Conservation (phyloP, 2,888 invertebrate genomes). For the Ophion ellenae region DNA sequence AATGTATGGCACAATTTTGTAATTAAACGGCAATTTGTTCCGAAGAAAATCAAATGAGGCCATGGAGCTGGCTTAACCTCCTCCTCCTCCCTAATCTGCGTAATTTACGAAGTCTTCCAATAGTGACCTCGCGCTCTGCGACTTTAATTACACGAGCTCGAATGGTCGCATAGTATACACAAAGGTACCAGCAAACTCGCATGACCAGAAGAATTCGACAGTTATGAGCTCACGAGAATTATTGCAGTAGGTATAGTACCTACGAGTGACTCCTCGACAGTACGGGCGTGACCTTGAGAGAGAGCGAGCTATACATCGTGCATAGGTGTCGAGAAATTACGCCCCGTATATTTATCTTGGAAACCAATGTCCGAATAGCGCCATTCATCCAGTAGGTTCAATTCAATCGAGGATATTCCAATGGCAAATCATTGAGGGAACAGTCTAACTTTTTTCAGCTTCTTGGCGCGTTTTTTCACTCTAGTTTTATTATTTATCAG, state of each 20-base stretch:
- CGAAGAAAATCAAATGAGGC: background rate
- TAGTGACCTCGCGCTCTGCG: background rate
- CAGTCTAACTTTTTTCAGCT: too few species aligned
- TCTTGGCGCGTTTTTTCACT: too few species aligned
- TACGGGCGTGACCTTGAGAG: conserved; percentile 49
- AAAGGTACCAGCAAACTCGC: conserved; percentile 40
- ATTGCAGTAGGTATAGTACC: conserved; percentile 29
- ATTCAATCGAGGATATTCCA: background rate
- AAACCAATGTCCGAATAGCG: background rate
- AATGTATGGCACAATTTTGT: background rate
- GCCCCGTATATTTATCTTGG: conserved; percentile 16
- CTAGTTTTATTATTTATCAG: too few species aligned
- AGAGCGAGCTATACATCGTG: conserved; percentile 26
- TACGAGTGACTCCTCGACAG: conserved; percentile 26
- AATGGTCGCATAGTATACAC: conserved; percentile 2
- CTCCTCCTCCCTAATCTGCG: background rate
- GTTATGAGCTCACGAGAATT: conserved; percentile 55
- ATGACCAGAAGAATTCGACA: conserved; percentile 63
- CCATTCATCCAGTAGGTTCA: conserved; percentile 8
- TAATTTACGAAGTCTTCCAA: background rate
- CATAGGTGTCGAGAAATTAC: background rate
- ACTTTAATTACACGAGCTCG: conserved; percentile 24
- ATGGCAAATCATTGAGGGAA: too few species aligned
- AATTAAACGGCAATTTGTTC: conserved; percentile 21
- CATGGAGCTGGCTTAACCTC: background rate